Conservation (phyloP, 2,888 invertebrate genomes). For the Tachina lurida region DNA sequence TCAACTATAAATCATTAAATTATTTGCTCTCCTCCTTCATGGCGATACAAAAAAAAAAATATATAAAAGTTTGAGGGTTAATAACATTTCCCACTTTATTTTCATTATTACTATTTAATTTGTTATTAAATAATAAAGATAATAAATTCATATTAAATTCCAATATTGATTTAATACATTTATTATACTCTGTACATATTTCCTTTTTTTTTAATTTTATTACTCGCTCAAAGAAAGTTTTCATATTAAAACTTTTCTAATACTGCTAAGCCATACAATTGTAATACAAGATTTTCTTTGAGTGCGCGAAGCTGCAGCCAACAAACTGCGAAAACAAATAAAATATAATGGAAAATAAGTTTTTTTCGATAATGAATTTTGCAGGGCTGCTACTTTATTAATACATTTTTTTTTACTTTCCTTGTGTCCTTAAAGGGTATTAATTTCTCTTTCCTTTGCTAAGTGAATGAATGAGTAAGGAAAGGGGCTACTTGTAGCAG, state of each 20-base stretch:
- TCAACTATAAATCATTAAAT: too few species aligned
- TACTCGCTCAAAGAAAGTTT: neutral
- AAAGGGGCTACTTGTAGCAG: neutral
- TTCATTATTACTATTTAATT: neutral
- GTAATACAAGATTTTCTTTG: neutral
- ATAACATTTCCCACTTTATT: neutral
- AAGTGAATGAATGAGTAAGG: neutral
- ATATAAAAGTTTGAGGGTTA: neutral
- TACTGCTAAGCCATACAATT: neutral
- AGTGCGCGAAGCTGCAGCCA: neutral
- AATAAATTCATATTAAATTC: neutral
- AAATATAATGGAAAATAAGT: neutral
- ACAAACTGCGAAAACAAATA: neutral
- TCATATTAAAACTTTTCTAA: slow-evolving; percentile 6
- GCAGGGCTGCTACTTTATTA: neutral
- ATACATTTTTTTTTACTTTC: neutral
- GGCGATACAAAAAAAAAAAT: too few species aligned
- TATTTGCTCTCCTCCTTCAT: too few species aligned
- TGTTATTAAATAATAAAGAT: neutral
- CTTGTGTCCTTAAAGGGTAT: neutral
- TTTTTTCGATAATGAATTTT: neutral
- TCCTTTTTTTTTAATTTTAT: neutral
- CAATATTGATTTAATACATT: neutral
- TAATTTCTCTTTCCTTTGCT: neutral
- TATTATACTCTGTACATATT: neutral